phyloP scores from a whole-genome alignment of 2,888 invertebrate genomes.

The Elegia similella region DNA sequence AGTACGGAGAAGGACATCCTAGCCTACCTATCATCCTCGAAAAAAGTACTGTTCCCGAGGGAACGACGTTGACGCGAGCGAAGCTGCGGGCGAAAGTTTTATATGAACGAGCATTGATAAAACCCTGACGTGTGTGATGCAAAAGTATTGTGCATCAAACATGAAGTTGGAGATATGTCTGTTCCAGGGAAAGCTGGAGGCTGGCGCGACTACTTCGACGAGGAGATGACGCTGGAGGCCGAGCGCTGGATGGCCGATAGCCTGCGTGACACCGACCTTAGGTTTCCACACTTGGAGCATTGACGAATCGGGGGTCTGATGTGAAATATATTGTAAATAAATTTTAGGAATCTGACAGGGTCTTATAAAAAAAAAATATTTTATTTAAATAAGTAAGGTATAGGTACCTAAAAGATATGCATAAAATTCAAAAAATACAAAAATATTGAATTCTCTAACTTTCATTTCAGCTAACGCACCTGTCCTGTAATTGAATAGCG shows the following conservation, averaged over 20 bases:
- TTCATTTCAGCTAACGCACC: too few species aligned
- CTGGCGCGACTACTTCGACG: constrained; percentile 87
- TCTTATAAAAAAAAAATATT: background rate
- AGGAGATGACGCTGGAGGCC: constrained; percentile 84
- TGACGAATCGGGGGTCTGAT: constrained; percentile 11
- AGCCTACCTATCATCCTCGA: too few species aligned
- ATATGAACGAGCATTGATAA: too few species aligned
- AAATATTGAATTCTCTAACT: too few species aligned
- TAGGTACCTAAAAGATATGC: too few species aligned
- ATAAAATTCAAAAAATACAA: too few species aligned
- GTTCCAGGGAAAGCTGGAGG: constrained; percentile 83
- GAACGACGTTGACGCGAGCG: too few species aligned
- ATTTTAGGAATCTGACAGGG: background rate
- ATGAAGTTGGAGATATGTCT: background rate
- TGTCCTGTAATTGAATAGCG: too few species aligned
- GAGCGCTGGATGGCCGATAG: constrained; percentile 87
- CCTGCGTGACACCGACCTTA: constrained; percentile 80
- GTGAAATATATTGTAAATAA: background rate
- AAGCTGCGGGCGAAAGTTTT: too few species aligned
- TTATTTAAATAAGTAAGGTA: background rate
- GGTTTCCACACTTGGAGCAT: constrained; percentile 71
- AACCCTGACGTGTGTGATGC: too few species aligned
- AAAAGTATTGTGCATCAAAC: background rate
- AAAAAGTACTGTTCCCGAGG: too few species aligned
- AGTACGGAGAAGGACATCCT: too few species aligned